Conservation (phyloP, 2,113 vertebrate species). For the Bubo blakistoni region DNA sequence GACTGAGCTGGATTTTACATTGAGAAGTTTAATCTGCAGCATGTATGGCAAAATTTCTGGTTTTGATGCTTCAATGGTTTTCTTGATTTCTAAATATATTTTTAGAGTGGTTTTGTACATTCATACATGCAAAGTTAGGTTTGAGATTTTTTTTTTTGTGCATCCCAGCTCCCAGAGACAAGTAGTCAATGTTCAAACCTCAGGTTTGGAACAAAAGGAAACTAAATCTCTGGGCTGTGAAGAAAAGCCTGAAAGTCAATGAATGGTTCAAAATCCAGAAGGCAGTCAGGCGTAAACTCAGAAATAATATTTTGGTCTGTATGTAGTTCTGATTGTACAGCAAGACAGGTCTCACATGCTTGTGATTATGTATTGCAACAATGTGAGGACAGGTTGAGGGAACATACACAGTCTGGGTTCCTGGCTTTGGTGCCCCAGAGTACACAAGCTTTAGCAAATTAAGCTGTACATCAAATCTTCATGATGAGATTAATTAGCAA, state of each 20-base stretch:
- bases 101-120: neutral
- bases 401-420: neutral
- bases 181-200: neutral
- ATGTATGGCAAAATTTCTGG: neutral
- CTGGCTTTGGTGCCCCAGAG: neutral
- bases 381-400: neutral
- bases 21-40: neutral
- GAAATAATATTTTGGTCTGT: neutral
- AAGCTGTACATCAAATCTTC: neutral
- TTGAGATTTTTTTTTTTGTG: neutral
- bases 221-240: neutral
- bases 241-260: neutral
- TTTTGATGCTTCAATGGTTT: neutral
- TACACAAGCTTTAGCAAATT: neutral
- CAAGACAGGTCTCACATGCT: neutral
- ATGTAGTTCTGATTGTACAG: neutral
- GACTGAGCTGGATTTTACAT: neutral
- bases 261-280: neutral
- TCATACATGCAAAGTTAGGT: neutral
- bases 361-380: neutral
- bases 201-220: neutral
- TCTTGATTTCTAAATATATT: neutral
- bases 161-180: neutral
- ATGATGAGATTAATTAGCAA: neutral
- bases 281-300: neutral